These are phyloP conservation scores for Steatornis caripensis DNA, from an alignment of 2,113 vertebrate genomes.

Conservation along the genomic window DNA sequence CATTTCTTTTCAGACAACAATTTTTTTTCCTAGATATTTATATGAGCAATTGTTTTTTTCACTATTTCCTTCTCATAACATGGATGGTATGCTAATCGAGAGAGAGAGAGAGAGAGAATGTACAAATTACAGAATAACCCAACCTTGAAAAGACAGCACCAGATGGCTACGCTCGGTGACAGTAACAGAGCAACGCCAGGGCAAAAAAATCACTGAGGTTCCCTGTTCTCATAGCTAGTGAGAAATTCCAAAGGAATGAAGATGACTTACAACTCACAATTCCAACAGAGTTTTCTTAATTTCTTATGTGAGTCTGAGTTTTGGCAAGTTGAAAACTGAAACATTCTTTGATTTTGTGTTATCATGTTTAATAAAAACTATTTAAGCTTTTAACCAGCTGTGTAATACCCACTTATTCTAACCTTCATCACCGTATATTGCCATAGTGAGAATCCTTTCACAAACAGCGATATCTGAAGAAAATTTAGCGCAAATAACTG, in stretches of 20 bases:
- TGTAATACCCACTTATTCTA: neutral
- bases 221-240: neutral
- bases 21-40: neutral
- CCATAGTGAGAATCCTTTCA: neutral
- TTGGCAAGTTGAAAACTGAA: neutral
- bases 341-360: neutral
- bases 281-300: neutral
- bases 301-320: neutral
- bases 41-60: neutral
- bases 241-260: neutral
- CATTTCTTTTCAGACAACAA: neutral
- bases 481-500: neutral
- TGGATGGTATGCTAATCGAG: conserved; percentile 1
- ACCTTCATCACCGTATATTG: rapidly evolving
- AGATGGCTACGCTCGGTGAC: conserved; percentile 52
- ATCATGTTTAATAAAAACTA: neutral
- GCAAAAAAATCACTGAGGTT: neutral
- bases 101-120: conserved; percentile 3
- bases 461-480: neutral
- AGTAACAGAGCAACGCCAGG: conserved; percentile 6
- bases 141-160: conserved; percentile 61
- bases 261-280: neutral
- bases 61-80: neutral
- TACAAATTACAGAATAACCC: conserved; percentile 46
- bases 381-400: neutral